phyloP scores from a whole-genome alignment of 2,113 vertebrate species.

The Calyptomena viridis region DNA sequence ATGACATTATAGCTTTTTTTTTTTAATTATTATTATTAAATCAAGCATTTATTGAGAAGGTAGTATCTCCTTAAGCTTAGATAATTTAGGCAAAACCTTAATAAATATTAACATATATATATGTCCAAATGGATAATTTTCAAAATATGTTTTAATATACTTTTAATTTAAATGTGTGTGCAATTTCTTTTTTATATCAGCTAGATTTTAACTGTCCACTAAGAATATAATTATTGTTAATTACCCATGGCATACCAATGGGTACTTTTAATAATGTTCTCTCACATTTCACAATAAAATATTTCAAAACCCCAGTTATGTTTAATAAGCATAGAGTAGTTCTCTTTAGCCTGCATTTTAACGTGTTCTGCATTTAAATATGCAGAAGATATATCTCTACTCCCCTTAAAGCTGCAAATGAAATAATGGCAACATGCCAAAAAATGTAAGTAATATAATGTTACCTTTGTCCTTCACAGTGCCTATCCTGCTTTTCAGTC shows the following conservation, averaged over 20 bases:
- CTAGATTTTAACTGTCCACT: neutral
- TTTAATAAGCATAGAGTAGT: neutral
- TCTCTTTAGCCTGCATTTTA: constrained; percentile 33
- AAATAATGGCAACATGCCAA: neutral
- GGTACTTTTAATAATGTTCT: neutral
- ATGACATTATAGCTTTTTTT: neutral
- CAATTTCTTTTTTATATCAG: neutral
- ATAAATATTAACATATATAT: neutral
- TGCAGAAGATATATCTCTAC: neutral
- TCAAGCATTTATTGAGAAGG: neutral
- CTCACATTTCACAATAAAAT: neutral
- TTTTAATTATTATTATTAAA: neutral
- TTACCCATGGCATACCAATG: neutral
- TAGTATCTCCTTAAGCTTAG: neutral
- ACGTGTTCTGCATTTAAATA: constrained; percentile 7
- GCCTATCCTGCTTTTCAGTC: neutral
- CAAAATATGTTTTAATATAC: neutral
- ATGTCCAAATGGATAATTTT: neutral
- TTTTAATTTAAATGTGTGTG: neutral
- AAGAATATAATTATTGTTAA: constrained; percentile 8
- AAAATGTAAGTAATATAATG: neutral
- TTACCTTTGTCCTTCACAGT: constrained; percentile 8
- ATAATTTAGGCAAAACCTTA: neutral
- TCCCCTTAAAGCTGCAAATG: neutral
- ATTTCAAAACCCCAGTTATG: neutral